A percentile compares a stretch with the other conserved stretches of the same genome.
Evolutionary conservation across 2,113 vertebrate genomes (phyloP).

Genomic region (Scomber japonicus): DNA sequence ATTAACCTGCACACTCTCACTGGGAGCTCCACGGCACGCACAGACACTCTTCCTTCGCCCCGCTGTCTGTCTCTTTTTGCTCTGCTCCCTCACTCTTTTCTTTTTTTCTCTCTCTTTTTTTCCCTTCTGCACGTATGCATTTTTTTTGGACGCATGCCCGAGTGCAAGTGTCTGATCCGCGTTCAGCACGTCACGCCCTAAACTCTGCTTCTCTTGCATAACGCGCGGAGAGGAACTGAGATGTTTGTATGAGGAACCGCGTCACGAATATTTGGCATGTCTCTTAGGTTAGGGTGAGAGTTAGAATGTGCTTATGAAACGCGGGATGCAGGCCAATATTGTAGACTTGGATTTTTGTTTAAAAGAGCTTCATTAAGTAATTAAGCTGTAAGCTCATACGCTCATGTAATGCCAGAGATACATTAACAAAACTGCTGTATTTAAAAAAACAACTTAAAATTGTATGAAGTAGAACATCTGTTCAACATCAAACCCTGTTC

Average conservation of each 20-base stretch:
- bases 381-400: not conserved
- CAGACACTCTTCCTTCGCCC: not conserved
- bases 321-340: not conserved
- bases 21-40: not conserved
- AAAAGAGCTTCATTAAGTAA: conserved; percentile 7
- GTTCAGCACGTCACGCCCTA: conserved; percentile 24
- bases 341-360: conserved; percentile 7
- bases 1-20: conserved; percentile 27
- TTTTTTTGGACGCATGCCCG: conserved; percentile 2
- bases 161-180: conserved; percentile 11
- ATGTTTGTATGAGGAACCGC: conserved; percentile 44
- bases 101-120: not conserved
- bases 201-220: conserved; percentile 55
- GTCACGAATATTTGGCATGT: conserved; percentile 27
- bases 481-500: not conserved
- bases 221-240: conserved; percentile 53
- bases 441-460: not conserved
- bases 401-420: not conserved
- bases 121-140: conserved; percentile 2
- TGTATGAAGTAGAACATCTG: not conserved
- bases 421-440: not conserved
- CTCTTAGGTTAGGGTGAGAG: not conserved
- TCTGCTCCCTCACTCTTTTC: not conserved
- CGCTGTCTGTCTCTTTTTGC: not conserved
- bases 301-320: conserved; percentile 27